These are phyloP conservation scores for Euspilapteryx auroguttella DNA, from an alignment of 2,888 invertebrate genomes.

Conservation along the genomic window DNA sequence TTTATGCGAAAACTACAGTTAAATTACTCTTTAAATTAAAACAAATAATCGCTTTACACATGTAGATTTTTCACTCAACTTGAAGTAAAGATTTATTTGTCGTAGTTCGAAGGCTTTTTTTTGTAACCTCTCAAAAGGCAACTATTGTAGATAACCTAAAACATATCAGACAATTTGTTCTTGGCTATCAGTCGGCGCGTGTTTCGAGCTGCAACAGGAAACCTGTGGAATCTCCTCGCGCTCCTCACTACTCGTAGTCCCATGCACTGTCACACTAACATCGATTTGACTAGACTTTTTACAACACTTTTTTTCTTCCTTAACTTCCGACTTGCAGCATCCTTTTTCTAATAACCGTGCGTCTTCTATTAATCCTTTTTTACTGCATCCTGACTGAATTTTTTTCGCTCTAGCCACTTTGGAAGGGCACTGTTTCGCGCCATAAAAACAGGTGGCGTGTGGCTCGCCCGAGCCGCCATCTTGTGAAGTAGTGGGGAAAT, in stretches of 20 bases:
- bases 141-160: too few species aligned
- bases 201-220: conserved; percentile 28
- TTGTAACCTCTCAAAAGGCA: too few species aligned
- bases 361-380: conserved; percentile 41
- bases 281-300: conserved; percentile 13
- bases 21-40: too few species aligned
- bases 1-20: too few species aligned
- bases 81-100: too few species aligned
- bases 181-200: conserved; percentile 30
- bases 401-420: conserved; percentile 33
- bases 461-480: conserved; percentile 14
- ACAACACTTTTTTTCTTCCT: conserved; percentile 17
- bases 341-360: conserved; percentile 26
- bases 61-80: too few species aligned
- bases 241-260: conserved; percentile 9
- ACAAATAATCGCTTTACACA: too few species aligned
- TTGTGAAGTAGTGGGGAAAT: conserved; percentile 30
- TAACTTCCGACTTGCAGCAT: conserved; percentile 32
- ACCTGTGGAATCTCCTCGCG: conserved; percentile 39
- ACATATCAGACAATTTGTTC: conserved; percentile 36
- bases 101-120: too few species aligned
- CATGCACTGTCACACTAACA: conserved; percentile 9
- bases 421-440: conserved; percentile 40
- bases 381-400: conserved; percentile 25
- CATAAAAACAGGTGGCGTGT: conserved; percentile 31